These are phyloP conservation scores for Drosophila gunungcola DNA, from an alignment of 1,140 invertebrate species.

Conservation along the genomic window DNA sequence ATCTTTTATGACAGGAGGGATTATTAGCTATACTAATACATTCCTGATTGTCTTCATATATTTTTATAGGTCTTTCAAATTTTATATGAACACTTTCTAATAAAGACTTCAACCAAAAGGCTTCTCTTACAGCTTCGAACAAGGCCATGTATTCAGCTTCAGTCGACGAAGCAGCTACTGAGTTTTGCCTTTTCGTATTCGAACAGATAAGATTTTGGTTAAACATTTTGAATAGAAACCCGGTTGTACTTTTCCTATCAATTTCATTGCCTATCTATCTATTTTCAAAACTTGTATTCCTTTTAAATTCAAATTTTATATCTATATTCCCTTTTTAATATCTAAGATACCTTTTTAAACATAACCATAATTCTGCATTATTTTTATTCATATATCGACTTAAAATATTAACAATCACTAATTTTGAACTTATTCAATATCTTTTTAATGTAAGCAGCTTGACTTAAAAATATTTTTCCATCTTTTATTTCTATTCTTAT, in stretches of 20 bases:
- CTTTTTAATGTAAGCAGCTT: background rate
- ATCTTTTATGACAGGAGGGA: constrained; percentile 8
- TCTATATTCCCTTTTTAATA: constrained; percentile 1
- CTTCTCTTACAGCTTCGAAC: constrained; percentile 4
- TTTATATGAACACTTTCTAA: constrained; percentile 1
- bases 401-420: no score
- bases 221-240: background rate
- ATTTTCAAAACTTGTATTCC: no score
- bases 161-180: background rate
- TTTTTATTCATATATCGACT: background rate
- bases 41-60: constrained; percentile 14
- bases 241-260: background rate
- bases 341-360: background rate
- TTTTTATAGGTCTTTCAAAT: constrained; percentile 9
- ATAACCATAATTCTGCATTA: background rate
- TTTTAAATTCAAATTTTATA: background rate
- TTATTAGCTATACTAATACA: constrained; percentile 13
- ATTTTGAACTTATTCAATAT: background rate
- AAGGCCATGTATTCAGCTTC: background rate
- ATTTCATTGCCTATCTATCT: background rate
- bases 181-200: background rate
- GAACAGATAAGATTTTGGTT: background rate
- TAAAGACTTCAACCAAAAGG: background rate
- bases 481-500: background rate
- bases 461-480: background rate